These are phyloP conservation scores for Scaptomyza parva DNA, from an alignment of 2,888 invertebrate species.

Conservation along the genomic window DNA sequence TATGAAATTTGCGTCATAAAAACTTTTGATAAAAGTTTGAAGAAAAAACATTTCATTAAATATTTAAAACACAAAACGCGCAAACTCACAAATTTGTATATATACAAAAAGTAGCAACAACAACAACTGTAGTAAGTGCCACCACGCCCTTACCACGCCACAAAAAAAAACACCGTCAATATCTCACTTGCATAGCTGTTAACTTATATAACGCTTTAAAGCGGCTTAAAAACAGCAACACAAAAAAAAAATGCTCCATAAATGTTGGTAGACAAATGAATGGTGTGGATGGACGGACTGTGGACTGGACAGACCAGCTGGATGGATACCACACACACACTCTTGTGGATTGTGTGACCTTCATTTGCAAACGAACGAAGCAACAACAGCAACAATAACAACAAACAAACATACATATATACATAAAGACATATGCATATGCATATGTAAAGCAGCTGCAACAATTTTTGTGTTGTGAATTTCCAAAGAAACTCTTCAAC, in stretches of 20 bases:
- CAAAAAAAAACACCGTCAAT: background rate
- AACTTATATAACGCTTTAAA: background rate
- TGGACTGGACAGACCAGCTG: background rate
- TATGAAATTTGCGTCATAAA: no score
- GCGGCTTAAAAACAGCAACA: background rate
- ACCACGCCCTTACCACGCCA: background rate
- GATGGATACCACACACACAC: background rate
- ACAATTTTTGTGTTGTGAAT: conserved; percentile 21
- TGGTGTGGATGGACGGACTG: no score
- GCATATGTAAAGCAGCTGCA: background rate
- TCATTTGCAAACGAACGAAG: background rate
- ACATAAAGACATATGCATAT: background rate
- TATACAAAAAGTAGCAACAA: background rate
- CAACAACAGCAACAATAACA: background rate
- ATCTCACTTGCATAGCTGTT: background rate
- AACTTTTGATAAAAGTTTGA: no score
- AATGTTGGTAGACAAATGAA: background rate
- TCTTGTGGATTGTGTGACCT: background rate
- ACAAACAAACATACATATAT: background rate
- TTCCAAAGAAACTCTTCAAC: conserved; percentile 52
- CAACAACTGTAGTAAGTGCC: background rate
- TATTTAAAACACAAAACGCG: no score
- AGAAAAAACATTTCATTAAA: no score
- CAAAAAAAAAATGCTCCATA: background rate
- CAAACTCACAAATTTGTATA: no score